Base-by-base conservation (phyloP, 2,888 invertebrate species). In the Lymantria monacha region DNA sequence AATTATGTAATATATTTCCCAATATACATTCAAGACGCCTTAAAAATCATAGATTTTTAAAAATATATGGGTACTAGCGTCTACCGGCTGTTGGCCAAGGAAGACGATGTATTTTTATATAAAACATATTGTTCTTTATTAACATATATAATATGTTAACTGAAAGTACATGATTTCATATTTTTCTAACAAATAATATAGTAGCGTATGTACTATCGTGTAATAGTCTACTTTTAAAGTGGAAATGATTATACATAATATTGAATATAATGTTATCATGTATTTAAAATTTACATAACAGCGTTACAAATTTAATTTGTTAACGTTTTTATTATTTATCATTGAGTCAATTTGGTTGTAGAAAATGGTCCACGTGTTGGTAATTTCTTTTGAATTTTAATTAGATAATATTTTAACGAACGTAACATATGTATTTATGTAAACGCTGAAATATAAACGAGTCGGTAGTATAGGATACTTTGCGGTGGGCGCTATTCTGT, bases 11-110 rank as follows among this genome's bases (percentile, higher is more conserved):
- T 81, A 82, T 83, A 85, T 79, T 76, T 85, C 75, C 81, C 80
- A 83, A 82, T 77, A 81, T 87, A 87, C 84, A 82, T 86, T 84
- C 85, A 86, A 88, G 72, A 83, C 87, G 89, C 89, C 88, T 91
- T 91, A 87, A 90, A 88, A 88, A 89, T 88, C 88, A 79, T 84
- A 88, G 89, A 89, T 89, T 89, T 90, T 89, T 88, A 85, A 87
- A 76, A 76, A 74, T 64, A 80, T 73, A 83, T 87, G 84, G 87
- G 87, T 87, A 87, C 87, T 88, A 88, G 87, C 83, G 84, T 81
- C 87, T 83, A 74, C 79, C 78, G 84, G 82, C 80, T 73, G 61
- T 73, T 69, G 81, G 83, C 76, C 83, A 78, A 74, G 63, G 72
- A 72, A 81, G 86, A 81, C 85, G 80, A 88, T 89, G 88, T 90